These are phyloP conservation scores for Bombus difficillimus DNA, from an alignment of 1,140 invertebrate genomes.

Conservation along the genomic window DNA sequence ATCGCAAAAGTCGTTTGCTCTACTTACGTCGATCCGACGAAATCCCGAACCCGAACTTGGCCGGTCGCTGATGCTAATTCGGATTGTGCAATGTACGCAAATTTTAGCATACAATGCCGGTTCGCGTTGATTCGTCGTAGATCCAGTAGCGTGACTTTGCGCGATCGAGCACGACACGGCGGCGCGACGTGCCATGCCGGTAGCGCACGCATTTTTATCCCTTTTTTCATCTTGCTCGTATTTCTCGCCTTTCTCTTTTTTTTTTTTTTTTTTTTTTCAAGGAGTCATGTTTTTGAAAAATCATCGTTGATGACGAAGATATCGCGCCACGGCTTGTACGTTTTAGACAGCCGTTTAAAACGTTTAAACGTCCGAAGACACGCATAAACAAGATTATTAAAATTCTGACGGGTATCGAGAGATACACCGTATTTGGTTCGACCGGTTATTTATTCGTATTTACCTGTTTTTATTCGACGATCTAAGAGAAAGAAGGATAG, in stretches of 20 bases:
- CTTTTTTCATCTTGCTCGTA: too few species aligned
- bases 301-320: neutral
- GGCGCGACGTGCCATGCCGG: too few species aligned
- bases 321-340: neutral
- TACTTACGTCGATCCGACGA: neutral
- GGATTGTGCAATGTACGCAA: neutral
- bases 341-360: too few species aligned
- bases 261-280: too few species aligned
- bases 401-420: too few species aligned
- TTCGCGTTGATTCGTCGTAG: slow-evolving; percentile 28
- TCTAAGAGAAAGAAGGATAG: too few species aligned
- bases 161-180: slow-evolving; percentile 1
- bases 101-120: slow-evolving; percentile 54
- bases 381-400: too few species aligned
- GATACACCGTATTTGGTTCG: too few species aligned
- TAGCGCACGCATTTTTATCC: neutral
- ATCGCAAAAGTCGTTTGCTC: too few species aligned
- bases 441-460: too few species aligned
- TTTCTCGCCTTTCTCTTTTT: neutral
- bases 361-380: too few species aligned
- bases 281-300: neutral
- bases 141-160: slow-evolving; percentile 17
- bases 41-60: neutral
- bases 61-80: neutral
- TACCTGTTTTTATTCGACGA: too few species aligned